A percentile compares a stretch with the other conserved stretches of the same genome.
Conservation (phyloP, 2,113 vertebrate species). For the Sapayoa aenigma region DNA sequence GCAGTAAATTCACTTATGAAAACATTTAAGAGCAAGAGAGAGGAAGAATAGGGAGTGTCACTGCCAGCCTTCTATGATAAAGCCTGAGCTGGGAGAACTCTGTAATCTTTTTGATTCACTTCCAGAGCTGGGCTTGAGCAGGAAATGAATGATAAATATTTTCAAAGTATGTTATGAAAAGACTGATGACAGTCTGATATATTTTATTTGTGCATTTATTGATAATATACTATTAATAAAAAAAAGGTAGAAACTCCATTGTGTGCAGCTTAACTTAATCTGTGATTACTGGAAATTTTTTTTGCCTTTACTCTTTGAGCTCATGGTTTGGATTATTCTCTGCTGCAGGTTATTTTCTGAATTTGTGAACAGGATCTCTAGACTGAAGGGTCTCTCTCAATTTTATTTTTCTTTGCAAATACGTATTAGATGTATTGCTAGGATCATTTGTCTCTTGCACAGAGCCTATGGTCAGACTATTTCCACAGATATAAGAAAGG, state of each 20-base stretch:
- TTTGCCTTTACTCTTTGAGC: neutral
- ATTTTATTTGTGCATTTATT: slow-evolving; percentile 7
- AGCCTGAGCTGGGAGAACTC: neutral
- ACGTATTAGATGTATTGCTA: neutral
- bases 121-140: neutral
- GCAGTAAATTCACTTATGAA: neutral
- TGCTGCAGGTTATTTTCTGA: neutral
- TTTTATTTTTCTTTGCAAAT: neutral
- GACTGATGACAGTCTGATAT: neutral
- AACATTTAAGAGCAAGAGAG: neutral
- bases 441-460: neutral
- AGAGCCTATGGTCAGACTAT: neutral
- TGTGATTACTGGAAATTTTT: neutral
- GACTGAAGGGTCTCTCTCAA: neutral
- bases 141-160: slow-evolving; percentile 4
- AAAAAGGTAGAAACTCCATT: neutral
- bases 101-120: neutral
- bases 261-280: neutral
- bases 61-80: neutral
- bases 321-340: neutral
- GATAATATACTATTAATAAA: neutral
- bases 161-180: neutral
- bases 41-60: neutral
- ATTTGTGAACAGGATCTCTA: neutral
- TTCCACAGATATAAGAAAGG: neutral